Percentiles rank a stretch among this genome's conserved stretches.
Evolutionary conservation across 2,888 invertebrate species (phyloP).

Genomic region (Phlogophora meticulosa): DNA sequence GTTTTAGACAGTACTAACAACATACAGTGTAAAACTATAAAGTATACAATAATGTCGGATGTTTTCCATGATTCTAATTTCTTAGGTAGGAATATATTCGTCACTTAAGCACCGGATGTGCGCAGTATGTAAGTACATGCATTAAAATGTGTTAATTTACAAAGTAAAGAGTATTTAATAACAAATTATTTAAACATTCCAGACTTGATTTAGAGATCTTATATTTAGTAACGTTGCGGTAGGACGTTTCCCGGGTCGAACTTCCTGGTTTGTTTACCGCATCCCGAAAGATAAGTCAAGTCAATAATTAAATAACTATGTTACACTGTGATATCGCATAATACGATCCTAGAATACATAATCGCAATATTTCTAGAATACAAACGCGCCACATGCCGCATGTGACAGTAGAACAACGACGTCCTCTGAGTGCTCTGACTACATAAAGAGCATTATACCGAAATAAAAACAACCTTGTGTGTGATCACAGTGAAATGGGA

Average conservation of each 20-base stretch:
- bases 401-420: constrained; percentile 44
- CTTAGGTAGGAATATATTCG: background rate
- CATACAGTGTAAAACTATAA: constrained; percentile 3
- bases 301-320: background rate
- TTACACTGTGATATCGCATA: background rate
- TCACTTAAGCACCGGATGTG: too few species aligned
- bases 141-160: constrained; percentile 6
- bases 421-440: constrained; percentile 68
- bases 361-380: constrained; percentile 46
- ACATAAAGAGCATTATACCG: constrained; percentile 66
- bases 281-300: constrained; percentile 29
- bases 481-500: constrained; percentile 77
- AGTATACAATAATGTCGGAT: constrained; percentile 3
- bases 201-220: constrained; percentile 1
- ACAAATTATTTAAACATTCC: background rate
- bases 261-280: constrained; percentile 31
- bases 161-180: background rate
- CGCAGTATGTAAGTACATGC: background rate
- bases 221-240: constrained; percentile 22
- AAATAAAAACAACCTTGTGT: constrained; percentile 77
- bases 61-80: constrained; percentile 19
- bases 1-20: constrained; percentile 34
- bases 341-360: background rate
- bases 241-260: constrained; percentile 26
- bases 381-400: constrained; percentile 34